A percentile compares a stretch with the other conserved stretches of the same genome.
Conservation (phyloP, 2,888 invertebrate species). For the Coenonympha glycerion region DNA sequence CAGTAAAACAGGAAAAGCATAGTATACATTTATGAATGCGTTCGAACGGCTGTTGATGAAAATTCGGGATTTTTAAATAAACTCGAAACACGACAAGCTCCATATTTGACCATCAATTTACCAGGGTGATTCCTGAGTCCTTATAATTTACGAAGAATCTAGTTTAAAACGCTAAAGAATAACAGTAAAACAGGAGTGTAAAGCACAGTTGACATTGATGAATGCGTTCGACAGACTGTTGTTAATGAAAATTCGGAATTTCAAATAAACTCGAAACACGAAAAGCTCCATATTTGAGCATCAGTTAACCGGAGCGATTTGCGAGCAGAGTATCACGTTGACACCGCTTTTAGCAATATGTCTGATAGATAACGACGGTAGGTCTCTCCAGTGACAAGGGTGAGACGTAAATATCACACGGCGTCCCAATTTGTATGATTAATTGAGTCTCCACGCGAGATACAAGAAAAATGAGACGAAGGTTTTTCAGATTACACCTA, state of each 20-base stretch:
- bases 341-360: conserved; percentile 17
- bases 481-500: background rate
- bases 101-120: too few relatives aligned
- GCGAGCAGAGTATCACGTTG: conserved; percentile 22
- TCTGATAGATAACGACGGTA: conserved; percentile 25
- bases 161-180: background rate
- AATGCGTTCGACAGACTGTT: background rate
- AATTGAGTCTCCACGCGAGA: conserved; percentile 15
- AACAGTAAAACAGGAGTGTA: background rate
- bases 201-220: background rate
- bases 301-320: conserved; percentile 19
- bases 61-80: too few relatives aligned
- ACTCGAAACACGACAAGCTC: too few relatives aligned
- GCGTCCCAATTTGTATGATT: conserved; percentile 27
- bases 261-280: background rate
- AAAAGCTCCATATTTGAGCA: conserved; percentile 13
- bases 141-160: background rate
- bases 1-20: too few relatives aligned
- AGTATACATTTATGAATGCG: too few relatives aligned
- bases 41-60: too few relatives aligned
- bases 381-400: conserved; percentile 25
- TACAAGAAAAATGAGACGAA: conserved; percentile 8
- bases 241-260: background rate
- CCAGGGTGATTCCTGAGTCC: too few relatives aligned
- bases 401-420: conserved; percentile 23